phyloP scores from a whole-genome alignment of 2,113 vertebrate species.

The Rhinichthys klamathensis region DNA sequence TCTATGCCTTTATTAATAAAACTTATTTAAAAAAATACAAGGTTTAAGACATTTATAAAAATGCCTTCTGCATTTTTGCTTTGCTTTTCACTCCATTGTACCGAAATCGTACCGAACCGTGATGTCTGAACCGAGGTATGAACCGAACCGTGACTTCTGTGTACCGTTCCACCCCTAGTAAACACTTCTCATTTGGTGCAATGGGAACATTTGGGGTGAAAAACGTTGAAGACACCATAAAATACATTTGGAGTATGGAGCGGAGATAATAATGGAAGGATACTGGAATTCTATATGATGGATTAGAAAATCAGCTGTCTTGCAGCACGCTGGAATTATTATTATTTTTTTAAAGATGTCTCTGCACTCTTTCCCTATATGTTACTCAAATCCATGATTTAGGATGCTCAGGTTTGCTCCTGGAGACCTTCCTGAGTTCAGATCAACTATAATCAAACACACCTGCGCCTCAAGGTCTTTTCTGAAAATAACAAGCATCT shows the following conservation, averaged over 20 bases:
- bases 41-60: too few species aligned
- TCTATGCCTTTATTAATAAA: too few species aligned
- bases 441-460: slow-evolving; percentile 26
- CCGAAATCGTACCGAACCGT: too few species aligned
- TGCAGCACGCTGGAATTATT: not conserved
- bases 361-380: not conserved
- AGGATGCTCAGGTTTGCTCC: not conserved
- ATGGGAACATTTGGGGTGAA: not conserved
- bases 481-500: not conserved
- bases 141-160: too few species aligned
- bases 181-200: not conserved
- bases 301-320: slow-evolving; percentile 1
- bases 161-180: too few species aligned
- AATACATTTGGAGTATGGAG: not conserved
- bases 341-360: not conserved
- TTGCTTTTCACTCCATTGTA: too few species aligned
- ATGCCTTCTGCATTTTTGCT: too few species aligned
- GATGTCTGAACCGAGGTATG: too few species aligned
- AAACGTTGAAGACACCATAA: not conserved
- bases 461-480: not conserved
- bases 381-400: not conserved
- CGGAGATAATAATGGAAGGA: not conserved
- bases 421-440: not conserved
- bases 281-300: not conserved
- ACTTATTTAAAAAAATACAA: too few species aligned